A percentile compares a stretch with the other conserved stretches of the same genome.
phyloP scores from a whole-genome alignment of 1,140 invertebrate genomes.

The Lamellibrachia luymesi region DNA sequence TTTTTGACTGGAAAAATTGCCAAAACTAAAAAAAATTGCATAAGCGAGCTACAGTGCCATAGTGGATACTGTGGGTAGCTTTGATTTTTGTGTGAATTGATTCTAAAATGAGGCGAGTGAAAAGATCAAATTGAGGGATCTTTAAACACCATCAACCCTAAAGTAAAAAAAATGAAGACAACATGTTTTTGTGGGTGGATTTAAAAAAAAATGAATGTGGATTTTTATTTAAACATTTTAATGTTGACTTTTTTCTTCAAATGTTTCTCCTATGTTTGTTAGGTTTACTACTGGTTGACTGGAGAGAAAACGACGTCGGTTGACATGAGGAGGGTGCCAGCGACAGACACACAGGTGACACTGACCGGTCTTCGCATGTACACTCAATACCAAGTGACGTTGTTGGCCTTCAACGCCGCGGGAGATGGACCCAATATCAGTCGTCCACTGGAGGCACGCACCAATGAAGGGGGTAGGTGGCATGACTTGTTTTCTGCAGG shows the following conservation, averaged over 20 bases:
- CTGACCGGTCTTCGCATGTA: constrained; percentile 81
- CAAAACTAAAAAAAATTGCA: too few relatives aligned
- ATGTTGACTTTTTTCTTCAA: not conserved
- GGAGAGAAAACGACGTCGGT: constrained; percentile 49
- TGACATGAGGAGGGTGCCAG: constrained; percentile 54
- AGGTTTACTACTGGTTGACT: constrained; percentile 45
- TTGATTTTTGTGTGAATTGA: too few relatives aligned
- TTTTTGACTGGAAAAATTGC: too few relatives aligned
- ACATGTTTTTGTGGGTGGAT: too few relatives aligned
- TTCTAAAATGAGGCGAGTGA: too few relatives aligned
- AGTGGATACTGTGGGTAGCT: too few relatives aligned
- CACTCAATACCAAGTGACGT: constrained; percentile 87
- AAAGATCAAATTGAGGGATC: too few relatives aligned
- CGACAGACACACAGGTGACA: constrained; percentile 3
- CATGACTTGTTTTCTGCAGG: not conserved
- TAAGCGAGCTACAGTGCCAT: too few relatives aligned
- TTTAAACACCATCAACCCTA: too few relatives aligned
- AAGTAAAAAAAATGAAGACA: too few relatives aligned
- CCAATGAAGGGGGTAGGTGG: constrained; percentile 49
- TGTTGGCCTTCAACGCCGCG: constrained; percentile 94
- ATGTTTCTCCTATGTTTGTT: not conserved
- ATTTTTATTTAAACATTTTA: too few relatives aligned
- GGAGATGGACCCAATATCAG: constrained; percentile 89
- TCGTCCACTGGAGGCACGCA: constrained; percentile 59
- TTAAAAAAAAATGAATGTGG: too few relatives aligned